Evolutionary conservation across 2,797 vertebrate species (phyloP).

Genomic region (Esox lucius): DNA sequence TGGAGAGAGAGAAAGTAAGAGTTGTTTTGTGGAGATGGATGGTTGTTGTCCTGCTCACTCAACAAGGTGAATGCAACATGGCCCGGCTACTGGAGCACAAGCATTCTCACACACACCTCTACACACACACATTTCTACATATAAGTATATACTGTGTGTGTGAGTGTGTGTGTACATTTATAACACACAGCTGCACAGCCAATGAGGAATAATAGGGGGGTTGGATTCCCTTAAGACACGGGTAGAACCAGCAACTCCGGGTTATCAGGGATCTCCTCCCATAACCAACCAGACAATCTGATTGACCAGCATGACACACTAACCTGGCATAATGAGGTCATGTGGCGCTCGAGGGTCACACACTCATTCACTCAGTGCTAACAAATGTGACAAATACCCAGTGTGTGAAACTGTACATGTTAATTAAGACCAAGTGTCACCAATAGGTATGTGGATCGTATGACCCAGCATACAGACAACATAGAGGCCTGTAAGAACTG

Average conservation of each 20-base stretch:
- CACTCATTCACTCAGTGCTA: constrained; percentile 8
- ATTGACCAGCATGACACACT: constrained; percentile 25
- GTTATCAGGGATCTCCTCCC: constrained; percentile 39
- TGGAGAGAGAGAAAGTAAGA: constrained; percentile 11
- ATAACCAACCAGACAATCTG: constrained; percentile 46
- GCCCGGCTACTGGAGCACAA: constrained; percentile 56
- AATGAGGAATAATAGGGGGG: constrained; percentile 5
- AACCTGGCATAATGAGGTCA: constrained; percentile 55
- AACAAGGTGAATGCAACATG: constrained; percentile 53
- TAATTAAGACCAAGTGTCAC: constrained; percentile 36
- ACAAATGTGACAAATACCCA: constrained; percentile 35
- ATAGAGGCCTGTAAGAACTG: constrained; percentile 21
- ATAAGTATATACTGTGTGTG: neutral
- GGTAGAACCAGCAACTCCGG: constrained; percentile 69
- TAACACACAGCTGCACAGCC: constrained; percentile 6
- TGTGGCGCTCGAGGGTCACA: constrained; percentile 35
- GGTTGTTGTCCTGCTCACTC: constrained; percentile 48
- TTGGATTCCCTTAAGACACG: constrained; percentile 38
- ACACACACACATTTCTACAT: constrained; percentile 10
- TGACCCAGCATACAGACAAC: constrained; percentile 38
- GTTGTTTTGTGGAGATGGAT: constrained; percentile 26
- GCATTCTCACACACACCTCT: constrained; percentile 18
- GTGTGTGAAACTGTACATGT: constrained; percentile 45
- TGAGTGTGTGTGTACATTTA: too few species aligned
- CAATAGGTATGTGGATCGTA: constrained; percentile 37